A percentile compares a stretch with the other conserved stretches of the same genome.
Conservation (phyloP, 2,113 vertebrate species). For the Murina feae region DNA sequence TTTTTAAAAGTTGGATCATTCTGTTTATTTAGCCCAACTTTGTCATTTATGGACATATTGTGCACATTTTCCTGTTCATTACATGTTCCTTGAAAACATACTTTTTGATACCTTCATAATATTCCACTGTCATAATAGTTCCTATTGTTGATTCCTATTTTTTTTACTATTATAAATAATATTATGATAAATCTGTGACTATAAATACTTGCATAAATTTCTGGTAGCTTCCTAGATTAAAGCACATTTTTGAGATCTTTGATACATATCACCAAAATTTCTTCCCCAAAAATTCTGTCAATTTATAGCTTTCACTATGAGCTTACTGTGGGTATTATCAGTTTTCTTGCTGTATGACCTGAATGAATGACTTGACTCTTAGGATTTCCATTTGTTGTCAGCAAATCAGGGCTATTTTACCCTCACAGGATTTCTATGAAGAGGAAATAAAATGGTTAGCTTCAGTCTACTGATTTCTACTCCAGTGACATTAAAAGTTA, state of each 20-base stretch:
- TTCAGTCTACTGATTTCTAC: background rate
- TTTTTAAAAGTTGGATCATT: background rate
- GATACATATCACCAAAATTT: background rate
- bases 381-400: background rate
- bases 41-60: background rate
- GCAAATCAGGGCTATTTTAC: conserved; percentile 7
- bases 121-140: background rate
- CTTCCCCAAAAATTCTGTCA: background rate
- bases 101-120: background rate
- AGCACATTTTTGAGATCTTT: background rate
- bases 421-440: background rate
- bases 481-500: background rate
- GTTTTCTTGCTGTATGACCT: background rate
- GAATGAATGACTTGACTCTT: background rate
- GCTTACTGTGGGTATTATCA: background rate
- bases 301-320: background rate
- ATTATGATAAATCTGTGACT: background rate
- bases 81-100: background rate
- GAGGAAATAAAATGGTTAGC: background rate
- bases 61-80: background rate
- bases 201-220: background rate
- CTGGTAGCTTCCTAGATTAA: background rate
- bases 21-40: background rate
- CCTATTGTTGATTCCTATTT: background rate
- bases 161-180: background rate